These are phyloP conservation scores for Thunnus thynnus DNA, from an alignment of 2,113 vertebrate genomes.

Conservation along the genomic window DNA sequence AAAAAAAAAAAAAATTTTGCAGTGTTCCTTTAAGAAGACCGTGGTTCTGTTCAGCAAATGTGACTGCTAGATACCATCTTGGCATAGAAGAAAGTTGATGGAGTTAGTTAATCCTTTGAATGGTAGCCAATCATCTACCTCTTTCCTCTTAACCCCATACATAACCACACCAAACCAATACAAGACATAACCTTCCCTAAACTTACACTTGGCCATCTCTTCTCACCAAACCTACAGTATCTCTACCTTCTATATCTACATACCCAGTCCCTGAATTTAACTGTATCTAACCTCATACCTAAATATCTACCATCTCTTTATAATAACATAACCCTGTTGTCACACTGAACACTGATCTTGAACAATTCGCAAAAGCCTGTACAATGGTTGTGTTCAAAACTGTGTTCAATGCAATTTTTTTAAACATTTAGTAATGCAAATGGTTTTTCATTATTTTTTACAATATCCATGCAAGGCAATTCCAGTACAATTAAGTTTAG, in stretches of 20 bases:
- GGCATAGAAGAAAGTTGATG: slow-evolving; percentile 39
- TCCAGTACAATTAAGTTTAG: background rate
- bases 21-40: too few relatives aligned
- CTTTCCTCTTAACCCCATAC: background rate
- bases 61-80: slow-evolving; percentile 12
- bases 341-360: background rate
- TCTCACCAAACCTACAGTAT: background rate
- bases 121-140: background rate
- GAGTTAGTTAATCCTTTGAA: background rate
- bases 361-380: background rate
- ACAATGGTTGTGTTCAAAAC: background rate
- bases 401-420: background rate
- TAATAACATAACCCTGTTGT: background rate
- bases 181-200: background rate
- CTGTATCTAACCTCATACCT: background rate
- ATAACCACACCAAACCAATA: background rate
- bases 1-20: background rate
- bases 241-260: background rate
- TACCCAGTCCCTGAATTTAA: background rate
- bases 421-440: background rate
- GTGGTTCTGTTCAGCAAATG: background rate
- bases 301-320: background rate
- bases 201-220: background rate
- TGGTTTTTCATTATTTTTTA: background rate
- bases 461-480: background rate